Conservation (phyloP, 2,888 invertebrate genomes). For the Seira musarum region DNA sequence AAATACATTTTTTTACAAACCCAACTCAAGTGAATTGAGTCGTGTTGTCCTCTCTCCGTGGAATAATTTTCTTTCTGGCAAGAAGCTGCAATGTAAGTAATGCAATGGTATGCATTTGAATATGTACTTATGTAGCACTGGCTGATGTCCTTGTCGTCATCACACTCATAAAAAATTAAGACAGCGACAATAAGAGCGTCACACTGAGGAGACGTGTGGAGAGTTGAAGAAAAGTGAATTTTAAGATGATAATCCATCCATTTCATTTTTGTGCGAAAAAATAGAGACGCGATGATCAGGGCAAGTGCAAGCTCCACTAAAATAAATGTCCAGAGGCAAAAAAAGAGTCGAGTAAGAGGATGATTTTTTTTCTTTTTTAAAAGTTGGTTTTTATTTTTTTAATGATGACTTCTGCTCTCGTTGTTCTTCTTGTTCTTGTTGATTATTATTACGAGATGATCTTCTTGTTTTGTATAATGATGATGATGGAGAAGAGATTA, state of each 20-base stretch:
- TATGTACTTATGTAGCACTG: slow-evolving; percentile 33
- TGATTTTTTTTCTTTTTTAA: no score
- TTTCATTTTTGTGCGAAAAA: background rate
- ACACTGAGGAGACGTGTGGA: background rate
- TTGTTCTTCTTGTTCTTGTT: slow-evolving; percentile 49
- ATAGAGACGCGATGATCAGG: slow-evolving; percentile 1
- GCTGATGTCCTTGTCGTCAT: slow-evolving; percentile 25
- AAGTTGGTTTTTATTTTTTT: slow-evolving; percentile 34
- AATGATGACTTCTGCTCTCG: slow-evolving; percentile 55
- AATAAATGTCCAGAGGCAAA: slow-evolving; percentile 35
- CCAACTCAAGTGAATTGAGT: no score
- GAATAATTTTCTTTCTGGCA: no score
- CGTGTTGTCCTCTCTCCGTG: no score
- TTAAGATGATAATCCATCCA: background rate
- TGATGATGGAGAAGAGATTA: no score
- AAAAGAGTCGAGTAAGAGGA: no score
- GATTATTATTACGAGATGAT: slow-evolving; percentile 36
- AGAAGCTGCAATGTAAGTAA: no score
- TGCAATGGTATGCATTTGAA: no score
- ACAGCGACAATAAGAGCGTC: slow-evolving; percentile 41
- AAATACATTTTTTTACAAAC: slow-evolving; percentile 29
- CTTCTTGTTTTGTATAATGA: slow-evolving; percentile 47
- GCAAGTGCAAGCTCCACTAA: slow-evolving; percentile 30
- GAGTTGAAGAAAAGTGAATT: slow-evolving; percentile 9
- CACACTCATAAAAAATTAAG: slow-evolving; percentile 36